A percentile compares a stretch with the other conserved stretches of the same genome.
phyloP scores from a whole-genome alignment of 2,113 vertebrate species.

The Pluvianellus socialis region DNA sequence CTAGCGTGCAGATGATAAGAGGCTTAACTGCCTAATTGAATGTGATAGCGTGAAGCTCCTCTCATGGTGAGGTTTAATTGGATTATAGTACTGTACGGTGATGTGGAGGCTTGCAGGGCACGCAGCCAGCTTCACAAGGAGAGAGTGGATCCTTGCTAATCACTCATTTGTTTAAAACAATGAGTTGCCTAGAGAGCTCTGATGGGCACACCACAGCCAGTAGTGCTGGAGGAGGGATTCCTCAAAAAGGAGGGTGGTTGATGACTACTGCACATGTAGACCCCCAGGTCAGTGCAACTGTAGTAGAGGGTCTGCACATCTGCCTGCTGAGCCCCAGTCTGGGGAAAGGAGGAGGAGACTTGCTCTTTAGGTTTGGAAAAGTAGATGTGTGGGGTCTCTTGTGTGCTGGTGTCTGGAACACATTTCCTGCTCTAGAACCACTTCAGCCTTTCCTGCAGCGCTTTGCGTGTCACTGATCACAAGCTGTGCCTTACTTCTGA shows the following conservation, averaged over 20 bases:
- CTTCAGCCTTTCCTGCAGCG: background rate
- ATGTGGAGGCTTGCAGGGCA: slow-evolving; percentile 34
- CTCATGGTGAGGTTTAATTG: slow-evolving; percentile 61
- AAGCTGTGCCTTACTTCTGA: background rate
- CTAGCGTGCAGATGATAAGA: background rate
- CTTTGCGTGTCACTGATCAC: background rate
- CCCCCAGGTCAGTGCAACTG: background rate
- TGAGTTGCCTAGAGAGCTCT: background rate
- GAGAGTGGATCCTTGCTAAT: slow-evolving; percentile 47
- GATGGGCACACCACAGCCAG: background rate
- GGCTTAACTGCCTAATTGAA: slow-evolving; percentile 53
- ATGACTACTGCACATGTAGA: background rate
- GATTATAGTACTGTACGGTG: slow-evolving; percentile 47
- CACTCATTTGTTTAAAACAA: slow-evolving; percentile 33
- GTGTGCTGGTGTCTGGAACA: background rate
- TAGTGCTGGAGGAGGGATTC: background rate
- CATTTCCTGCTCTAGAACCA: background rate
- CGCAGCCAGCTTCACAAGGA: slow-evolving; percentile 33
- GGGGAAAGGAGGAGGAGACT: background rate
- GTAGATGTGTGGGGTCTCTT: fast-evolving
- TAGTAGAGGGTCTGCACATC: background rate
- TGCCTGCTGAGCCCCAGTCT: background rate
- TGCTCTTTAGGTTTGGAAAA: background rate
- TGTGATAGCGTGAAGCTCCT: slow-evolving; percentile 52
- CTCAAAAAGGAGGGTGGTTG: background rate